Conservation (phyloP, 2,113 vertebrate genomes). For the Spheniscus mendiculus region DNA sequence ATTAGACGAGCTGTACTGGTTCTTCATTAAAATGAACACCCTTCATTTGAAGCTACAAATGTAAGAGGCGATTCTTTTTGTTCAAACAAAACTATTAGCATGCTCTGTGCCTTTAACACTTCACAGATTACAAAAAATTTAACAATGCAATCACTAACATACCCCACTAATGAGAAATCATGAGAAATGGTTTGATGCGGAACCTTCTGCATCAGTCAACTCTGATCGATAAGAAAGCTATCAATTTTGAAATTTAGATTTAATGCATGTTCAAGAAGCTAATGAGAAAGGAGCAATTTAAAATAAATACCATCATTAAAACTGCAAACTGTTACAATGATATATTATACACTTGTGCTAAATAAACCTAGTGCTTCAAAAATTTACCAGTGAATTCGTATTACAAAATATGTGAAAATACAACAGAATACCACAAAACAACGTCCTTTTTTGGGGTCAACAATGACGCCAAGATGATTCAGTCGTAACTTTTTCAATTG, state of each 20-base stretch:
- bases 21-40: conserved; percentile 42
- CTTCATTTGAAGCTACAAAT: conserved; percentile 39
- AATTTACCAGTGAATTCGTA: conserved; percentile 69
- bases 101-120: conserved; percentile 64
- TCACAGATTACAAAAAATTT: conserved; percentile 58
- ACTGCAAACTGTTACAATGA: conserved; percentile 71
- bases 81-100: conserved; percentile 38
- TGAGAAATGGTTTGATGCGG: conserved; percentile 49
- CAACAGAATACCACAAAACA: conserved; percentile 70
- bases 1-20: conserved; percentile 28
- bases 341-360: conserved; percentile 67
- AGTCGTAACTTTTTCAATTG: conserved; percentile 11
- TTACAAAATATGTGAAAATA: conserved; percentile 75
- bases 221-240: conserved; percentile 65
- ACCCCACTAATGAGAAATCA: conserved; percentile 56
- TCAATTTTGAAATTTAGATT: conserved; percentile 66
- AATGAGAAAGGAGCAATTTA: conserved; percentile 71
- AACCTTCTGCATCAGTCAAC: conserved; percentile 58
- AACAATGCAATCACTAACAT: conserved; percentile 60
- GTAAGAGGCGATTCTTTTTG: conserved; percentile 24
- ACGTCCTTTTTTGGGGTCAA: conserved; percentile 26
- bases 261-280: conserved; percentile 72
- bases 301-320: conserved; percentile 71
- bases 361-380: conserved; percentile 71
- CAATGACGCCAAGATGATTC: conserved; percentile 41